Evolutionary conservation across 2,797 vertebrate species (phyloP), one percentile per base, ranked within the genome.

Genomic region (Anolis apletophallus): DNA sequence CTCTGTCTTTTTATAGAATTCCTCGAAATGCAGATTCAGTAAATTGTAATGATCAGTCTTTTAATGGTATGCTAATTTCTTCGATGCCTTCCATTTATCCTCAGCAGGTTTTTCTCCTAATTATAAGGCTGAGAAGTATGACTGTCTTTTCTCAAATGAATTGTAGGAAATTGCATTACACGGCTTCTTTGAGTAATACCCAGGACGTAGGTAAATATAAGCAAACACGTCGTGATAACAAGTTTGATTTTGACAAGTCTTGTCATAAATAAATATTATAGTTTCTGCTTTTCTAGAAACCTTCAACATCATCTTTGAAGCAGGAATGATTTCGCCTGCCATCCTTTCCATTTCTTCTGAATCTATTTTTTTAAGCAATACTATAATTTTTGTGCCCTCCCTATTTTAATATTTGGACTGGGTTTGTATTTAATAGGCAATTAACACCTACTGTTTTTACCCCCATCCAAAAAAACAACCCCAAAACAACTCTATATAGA

Each of bases 61-160:
- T 93, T 93, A 87, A 83, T 92, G 88, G 76, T 93, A 92, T 94
- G 92, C 92, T 94, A 92, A 93, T 93, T 93, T 95, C 84, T 81
- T 92, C 46, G 89, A 93, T 94, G 89, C 32, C 88, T 90, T 94
- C 86, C 89, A 89, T 95, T 95, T 93, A 91, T 93, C 92, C 93
- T 85, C 88, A 91, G 89, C 90, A 92, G 86, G 83, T 94, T 94
- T 94, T 52, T 92, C 91, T 17, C 32, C 82, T 91, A 90, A 93
- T 93, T 94, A 91, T 93, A 91, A 90, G 93, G 92, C 94, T 91
- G 91, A 90, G 91, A 87, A 52, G 67, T 61, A 93, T 91, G 93
- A 90, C 94, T 96, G 90, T 93, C 76, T 93, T 94, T 94, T 94
- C 90, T 91, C 85, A 92, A 92, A 91, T 94, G 91, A 94, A 94